Evolutionary conservation across 1,140 invertebrate species (phyloP).

Genomic region (Agrypnia vestita): DNA sequence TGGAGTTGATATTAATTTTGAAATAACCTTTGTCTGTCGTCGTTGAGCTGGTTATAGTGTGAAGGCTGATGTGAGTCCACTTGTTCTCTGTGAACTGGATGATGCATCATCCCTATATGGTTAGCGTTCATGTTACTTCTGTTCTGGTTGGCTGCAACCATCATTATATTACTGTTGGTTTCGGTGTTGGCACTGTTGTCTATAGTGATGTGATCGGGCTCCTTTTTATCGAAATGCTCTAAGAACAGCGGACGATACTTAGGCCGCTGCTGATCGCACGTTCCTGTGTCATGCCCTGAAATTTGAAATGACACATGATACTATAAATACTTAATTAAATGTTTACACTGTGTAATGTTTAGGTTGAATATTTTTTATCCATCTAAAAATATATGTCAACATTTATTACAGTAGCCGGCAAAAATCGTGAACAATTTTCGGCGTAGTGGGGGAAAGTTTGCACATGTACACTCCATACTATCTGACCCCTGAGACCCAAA

Average conservation of each 20-base stretch:
- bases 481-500: too few species aligned
- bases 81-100: slow-evolving; percentile 31
- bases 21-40: slow-evolving; percentile 54
- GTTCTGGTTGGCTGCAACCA: slow-evolving; percentile 51
- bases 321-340: too few species aligned
- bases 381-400: too few species aligned
- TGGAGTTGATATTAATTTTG: too few species aligned
- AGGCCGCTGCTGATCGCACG: slow-evolving; percentile 74
- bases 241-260: slow-evolving; percentile 93
- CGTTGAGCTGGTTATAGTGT: slow-evolving; percentile 47
- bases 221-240: slow-evolving; percentile 96
- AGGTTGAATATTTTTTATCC: too few species aligned
- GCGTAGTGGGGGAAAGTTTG: too few species aligned
- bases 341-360: too few species aligned
- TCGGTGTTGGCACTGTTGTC: slow-evolving; percentile 57
- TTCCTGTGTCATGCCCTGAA: slow-evolving; percentile 88
- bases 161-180: slow-evolving; percentile 52
- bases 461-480: too few species aligned
- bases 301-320: too few species aligned
- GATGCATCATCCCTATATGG: slow-evolving; percentile 41
- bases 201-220: slow-evolving; percentile 76
- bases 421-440: too few species aligned
- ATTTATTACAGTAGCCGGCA: too few species aligned
- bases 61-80: slow-evolving; percentile 34
- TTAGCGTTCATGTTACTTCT: slow-evolving; percentile 55